phyloP scores from a whole-genome alignment of 2,888 invertebrate genomes.

The Phasia obesa region DNA sequence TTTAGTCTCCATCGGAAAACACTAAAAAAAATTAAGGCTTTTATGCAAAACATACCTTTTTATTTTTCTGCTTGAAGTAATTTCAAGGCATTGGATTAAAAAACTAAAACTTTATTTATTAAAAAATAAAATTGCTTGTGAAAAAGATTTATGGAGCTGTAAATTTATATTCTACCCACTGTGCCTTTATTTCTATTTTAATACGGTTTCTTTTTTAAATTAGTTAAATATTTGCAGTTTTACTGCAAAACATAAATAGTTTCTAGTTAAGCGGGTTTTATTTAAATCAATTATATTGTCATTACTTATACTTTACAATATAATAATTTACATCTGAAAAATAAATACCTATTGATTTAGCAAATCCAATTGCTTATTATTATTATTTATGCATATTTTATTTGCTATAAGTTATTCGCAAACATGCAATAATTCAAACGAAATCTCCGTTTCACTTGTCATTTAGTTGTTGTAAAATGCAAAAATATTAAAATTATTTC shows the following conservation, averaged over 20 bases:
- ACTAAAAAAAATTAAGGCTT: too few species aligned
- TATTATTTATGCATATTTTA: slow-evolving; percentile 45
- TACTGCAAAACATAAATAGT: background rate
- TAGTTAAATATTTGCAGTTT: background rate
- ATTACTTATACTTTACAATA: background rate
- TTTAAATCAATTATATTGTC: slow-evolving; percentile 38
- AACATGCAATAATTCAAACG: slow-evolving; percentile 63
- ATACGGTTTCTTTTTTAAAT: background rate
- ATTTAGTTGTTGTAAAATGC: background rate
- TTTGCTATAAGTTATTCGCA: slow-evolving; percentile 51
- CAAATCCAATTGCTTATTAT: slow-evolving; percentile 31
- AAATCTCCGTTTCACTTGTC: slow-evolving; percentile 8
- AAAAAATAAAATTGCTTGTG: too few species aligned
- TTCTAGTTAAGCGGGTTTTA: slow-evolving; percentile 46
- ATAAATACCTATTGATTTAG: slow-evolving; percentile 55
- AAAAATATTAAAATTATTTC: slow-evolving; percentile 4
- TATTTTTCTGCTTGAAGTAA: too few species aligned
- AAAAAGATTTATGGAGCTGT: too few species aligned
- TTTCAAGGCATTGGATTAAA: too few species aligned
- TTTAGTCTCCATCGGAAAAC: too few species aligned
- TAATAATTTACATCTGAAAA: slow-evolving; percentile 16
- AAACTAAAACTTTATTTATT: too few species aligned
- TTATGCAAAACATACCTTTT: too few species aligned
- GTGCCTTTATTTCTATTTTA: background rate
- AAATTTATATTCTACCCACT: too few species aligned